Percentiles rank a stretch among this genome's conserved stretches.
Evolutionary conservation across 2,113 vertebrate species (phyloP).

Genomic region (Chionis minor): DNA sequence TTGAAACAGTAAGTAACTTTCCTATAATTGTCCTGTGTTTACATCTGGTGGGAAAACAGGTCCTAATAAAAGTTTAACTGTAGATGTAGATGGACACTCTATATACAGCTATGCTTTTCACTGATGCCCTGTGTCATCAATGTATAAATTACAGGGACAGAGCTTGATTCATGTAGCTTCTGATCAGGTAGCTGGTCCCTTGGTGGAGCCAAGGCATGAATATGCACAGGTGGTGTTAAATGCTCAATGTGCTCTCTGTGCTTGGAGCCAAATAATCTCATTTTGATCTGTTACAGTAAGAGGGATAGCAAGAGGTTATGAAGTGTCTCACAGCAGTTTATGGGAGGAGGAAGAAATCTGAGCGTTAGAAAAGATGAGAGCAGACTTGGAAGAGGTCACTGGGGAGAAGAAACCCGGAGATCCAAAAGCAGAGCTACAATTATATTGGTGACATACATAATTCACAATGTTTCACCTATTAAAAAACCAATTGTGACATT

Average conservation of each 20-base stretch:
- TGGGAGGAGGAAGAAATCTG: background rate
- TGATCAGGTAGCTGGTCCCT: background rate
- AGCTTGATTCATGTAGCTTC: background rate
- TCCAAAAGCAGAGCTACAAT: background rate
- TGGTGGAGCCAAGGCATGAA: background rate
- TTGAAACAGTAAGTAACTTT: slow-evolving; percentile 87
- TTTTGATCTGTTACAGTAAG: background rate
- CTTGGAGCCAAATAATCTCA: background rate
- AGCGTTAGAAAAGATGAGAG: background rate
- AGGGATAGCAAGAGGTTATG: background rate
- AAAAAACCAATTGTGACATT: background rate
- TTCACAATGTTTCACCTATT: background rate
- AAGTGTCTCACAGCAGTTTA: background rate
- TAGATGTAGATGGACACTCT: background rate
- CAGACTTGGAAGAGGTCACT: background rate
- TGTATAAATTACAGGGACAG: background rate
- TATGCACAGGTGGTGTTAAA: background rate
- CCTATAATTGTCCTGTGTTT: background rate
- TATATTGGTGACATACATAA: background rate
- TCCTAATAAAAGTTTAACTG: background rate
- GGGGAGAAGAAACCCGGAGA: background rate
- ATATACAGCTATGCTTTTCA: background rate
- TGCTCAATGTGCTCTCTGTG: background rate
- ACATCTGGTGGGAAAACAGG: background rate
- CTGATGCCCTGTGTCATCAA: background rate